These are phyloP conservation scores for Scrobipalpa costella DNA, from an alignment of 2,888 invertebrate genomes.

Conservation along the genomic window DNA sequence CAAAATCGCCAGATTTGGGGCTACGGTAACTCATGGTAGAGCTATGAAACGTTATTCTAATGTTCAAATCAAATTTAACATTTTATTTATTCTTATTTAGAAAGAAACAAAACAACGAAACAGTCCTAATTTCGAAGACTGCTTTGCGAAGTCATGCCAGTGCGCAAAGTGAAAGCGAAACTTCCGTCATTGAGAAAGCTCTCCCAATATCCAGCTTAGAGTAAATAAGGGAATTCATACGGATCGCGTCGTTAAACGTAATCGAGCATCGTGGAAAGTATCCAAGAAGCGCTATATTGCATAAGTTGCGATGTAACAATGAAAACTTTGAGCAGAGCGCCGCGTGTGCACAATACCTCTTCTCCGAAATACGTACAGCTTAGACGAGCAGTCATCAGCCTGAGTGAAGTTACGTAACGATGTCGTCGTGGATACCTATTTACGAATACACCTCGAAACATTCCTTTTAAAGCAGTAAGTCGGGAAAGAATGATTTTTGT, in stretches of 20 bases:
- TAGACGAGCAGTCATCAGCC: conserved; percentile 46
- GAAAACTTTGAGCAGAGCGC: conserved; percentile 73
- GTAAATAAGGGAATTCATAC: conserved; percentile 79
- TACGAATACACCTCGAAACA: background rate
- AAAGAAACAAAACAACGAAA: conserved; percentile 28
- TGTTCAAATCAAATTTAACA: too few relatives aligned
- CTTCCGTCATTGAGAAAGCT: conserved; percentile 30
- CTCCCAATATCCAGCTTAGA: conserved; percentile 67
- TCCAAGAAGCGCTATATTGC: conserved; percentile 79
- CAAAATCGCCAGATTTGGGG: too few relatives aligned
- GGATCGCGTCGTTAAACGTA: conserved; percentile 76
- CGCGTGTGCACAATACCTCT: conserved; percentile 73
- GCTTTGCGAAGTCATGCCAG: conserved; percentile 24
- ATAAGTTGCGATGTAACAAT: conserved; percentile 79
- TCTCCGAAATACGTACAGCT: conserved; percentile 59
- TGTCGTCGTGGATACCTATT: conserved; percentile 13
- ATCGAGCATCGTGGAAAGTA: conserved; percentile 79
- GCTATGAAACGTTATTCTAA: too few relatives aligned
- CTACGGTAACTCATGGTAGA: too few relatives aligned
- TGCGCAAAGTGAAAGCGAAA: conserved; percentile 22
- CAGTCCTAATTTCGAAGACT: conserved; percentile 1
- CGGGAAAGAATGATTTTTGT: too few relatives aligned
- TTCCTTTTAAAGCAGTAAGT: too few relatives aligned
- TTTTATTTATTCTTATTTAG: too few relatives aligned
- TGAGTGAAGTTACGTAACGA: conserved; percentile 56